Base-by-base conservation (phyloP, 2,888 invertebrate genomes). In the Drosophila peninsularis region DNA sequence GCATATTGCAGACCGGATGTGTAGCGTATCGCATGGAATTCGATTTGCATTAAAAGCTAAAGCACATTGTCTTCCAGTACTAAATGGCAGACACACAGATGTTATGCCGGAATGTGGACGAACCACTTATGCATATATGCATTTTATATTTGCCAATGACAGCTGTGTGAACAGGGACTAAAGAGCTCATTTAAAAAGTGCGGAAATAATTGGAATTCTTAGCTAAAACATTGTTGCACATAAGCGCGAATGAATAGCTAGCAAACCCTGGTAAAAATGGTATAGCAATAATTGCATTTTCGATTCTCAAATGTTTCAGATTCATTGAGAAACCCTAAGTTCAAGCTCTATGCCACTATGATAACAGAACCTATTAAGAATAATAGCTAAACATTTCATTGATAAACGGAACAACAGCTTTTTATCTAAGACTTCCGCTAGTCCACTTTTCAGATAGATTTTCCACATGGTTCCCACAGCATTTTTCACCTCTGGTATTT, bases 1-100 rank as follows among this genome's bases (percentile, higher is more conserved):
- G 63, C 53, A 56, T 42, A 62, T 17, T 6, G 14, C 30, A 53
- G 14, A 71, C 83, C 83, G 83, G 83, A 88, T 86, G 75, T 58
- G 47, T 57, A 37, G 36, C 37, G 54, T 54, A 30, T 63, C 32
- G 30, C 34, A 70, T 60, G 41, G 57, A 68, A 45, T 64, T 66
- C 19, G 42, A 80, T 87, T 82, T 73, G 67, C 82, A 73, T 77
- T 41, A 58, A 69, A 56, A 32, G 55, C 44, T n/a, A 21, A 45
- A 39, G 24, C 27, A 42, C 44, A 52, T 37, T 37, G 41, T 0
- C 3, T 47, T 17, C 2, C 37, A 53, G 14, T 24, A 24, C 24
- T 24, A 24, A 24, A 24, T 4, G 24, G 24, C 24, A 3, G 24
- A 24, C 24, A 39, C 58, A 49, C 73, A 75, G 55, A 58, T 72